Evolutionary conservation across 2,113 vertebrate genomes (phyloP).

Genomic region (Shinisaurus crocodilurus): DNA sequence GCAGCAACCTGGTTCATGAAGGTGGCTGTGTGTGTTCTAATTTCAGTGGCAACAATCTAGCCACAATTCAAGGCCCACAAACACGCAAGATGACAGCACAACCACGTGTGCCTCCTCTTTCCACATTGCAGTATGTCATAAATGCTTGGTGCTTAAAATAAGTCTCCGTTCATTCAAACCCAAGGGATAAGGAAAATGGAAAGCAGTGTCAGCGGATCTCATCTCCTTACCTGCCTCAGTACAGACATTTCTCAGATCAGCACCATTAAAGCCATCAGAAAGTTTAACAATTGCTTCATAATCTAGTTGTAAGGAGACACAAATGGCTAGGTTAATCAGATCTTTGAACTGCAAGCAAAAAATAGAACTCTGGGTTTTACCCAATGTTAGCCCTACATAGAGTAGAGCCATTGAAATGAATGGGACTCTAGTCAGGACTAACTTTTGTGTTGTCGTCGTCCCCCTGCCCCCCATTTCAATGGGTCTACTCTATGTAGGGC

Average conservation of each 20-base stretch:
- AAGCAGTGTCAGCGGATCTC: background rate
- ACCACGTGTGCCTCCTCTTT: no score
- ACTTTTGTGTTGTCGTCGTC: no score
- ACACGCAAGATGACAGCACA: no score
- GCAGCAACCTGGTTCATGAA: background rate
- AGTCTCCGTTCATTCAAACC: constrained; percentile 21
- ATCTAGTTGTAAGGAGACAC: constrained; percentile 79
- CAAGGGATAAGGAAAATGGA: constrained; percentile 37
- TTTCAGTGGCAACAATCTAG: background rate
- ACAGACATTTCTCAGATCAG: constrained; percentile 97
- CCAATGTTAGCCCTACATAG: no score
- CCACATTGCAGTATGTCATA: background rate
- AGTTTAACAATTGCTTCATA: constrained; percentile 98
- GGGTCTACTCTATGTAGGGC: no score
- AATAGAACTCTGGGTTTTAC: background rate
- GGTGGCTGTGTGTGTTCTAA: background rate
- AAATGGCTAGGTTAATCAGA: constrained; percentile 37
- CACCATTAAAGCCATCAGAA: constrained; percentile 97
- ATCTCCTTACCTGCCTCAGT: constrained; percentile 96
- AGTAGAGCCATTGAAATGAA: no score
- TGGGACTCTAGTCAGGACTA: no score
- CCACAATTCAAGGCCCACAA: background rate
- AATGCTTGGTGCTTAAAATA: background rate
- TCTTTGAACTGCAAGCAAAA: background rate
- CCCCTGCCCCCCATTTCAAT: no score